A percentile compares a stretch with the other conserved stretches of the same genome.
phyloP scores from a whole-genome alignment of 2,888 invertebrate species.

The Halocaridina rubra region DNA sequence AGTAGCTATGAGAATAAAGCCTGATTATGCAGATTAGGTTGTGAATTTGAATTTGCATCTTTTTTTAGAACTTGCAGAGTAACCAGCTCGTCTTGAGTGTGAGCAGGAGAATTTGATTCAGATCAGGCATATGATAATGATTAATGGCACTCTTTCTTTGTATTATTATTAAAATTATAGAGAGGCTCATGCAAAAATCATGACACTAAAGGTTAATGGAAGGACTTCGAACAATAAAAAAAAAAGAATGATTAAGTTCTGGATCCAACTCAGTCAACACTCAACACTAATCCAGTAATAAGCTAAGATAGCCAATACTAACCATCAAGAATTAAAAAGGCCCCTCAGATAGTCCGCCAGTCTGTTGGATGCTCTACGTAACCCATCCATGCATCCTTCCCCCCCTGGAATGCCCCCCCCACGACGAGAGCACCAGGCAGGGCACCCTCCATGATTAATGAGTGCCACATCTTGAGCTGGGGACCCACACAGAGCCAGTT shows the following conservation, averaged over 20 bases:
- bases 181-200: neutral
- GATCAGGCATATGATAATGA: conserved; percentile 45
- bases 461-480: conserved; percentile 42
- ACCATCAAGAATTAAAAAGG: conserved; percentile 61
- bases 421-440: conserved; percentile 49
- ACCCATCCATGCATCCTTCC: conserved; percentile 50
- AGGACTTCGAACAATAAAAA: conserved; percentile 31
- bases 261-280: conserved; percentile 41
- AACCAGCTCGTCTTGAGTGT: conserved; percentile 46
- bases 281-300: conserved; percentile 56
- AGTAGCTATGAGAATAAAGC: too few relatives aligned
- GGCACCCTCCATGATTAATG: conserved; percentile 51
- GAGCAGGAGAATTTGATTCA: conserved; percentile 57
- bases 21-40: too few relatives aligned
- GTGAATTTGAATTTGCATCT: conserved; percentile 5
- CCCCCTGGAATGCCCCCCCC: conserved; percentile 30
- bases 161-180: conserved; percentile 33
- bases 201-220: conserved; percentile 13
- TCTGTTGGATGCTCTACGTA: conserved; percentile 56
- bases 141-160: conserved; percentile 37
- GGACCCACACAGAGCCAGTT: conserved; percentile 50
- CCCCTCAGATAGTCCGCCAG: conserved; percentile 56
- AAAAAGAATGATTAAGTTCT: conserved; percentile 17
- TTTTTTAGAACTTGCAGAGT: conserved; percentile 9
- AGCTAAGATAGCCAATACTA: conserved; percentile 51